Conservation (phyloP, 2,113 vertebrate genomes). For the Stomatorhinus ivindoensis region DNA sequence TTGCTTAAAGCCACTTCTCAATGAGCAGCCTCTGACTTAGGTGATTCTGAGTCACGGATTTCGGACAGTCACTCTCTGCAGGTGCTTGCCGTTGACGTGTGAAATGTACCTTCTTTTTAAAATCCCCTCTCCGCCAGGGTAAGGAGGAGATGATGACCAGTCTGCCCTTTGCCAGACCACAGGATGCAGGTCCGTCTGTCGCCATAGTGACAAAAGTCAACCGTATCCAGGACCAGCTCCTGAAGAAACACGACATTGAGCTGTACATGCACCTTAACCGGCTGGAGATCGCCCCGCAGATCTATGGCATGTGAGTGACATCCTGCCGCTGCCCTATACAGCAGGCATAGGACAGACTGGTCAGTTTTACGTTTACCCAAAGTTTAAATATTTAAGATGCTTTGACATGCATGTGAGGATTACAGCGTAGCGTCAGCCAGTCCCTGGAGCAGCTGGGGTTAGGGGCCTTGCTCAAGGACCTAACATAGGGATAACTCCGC, state of each 20-base stretch:
- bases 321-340: background rate
- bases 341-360: background rate
- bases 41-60: background rate
- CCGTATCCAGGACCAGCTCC: slow-evolving; percentile 91
- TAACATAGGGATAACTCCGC: background rate
- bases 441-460: background rate
- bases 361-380: background rate
- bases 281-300: slow-evolving; percentile 95
- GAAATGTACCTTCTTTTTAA: background rate
- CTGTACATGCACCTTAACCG: slow-evolving; percentile 95
- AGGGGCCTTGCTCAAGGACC: background rate
- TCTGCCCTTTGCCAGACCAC: slow-evolving; percentile 90
- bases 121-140: slow-evolving; percentile 58
- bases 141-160: slow-evolving; percentile 86
- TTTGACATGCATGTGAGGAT: background rate
- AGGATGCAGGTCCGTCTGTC: slow-evolving; percentile 88
- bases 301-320: slow-evolving; percentile 93
- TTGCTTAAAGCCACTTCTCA: background rate
- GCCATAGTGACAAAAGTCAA: slow-evolving; percentile 97
- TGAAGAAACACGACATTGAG: slow-evolving; percentile 93
- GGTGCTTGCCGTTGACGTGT: background rate
- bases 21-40: background rate
- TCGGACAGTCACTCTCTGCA: background rate
- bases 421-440: background rate
- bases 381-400: background rate